These are phyloP conservation scores for Archivesica marissinica DNA, from an alignment of 1,140 invertebrate species.

Conservation along the genomic window DNA sequence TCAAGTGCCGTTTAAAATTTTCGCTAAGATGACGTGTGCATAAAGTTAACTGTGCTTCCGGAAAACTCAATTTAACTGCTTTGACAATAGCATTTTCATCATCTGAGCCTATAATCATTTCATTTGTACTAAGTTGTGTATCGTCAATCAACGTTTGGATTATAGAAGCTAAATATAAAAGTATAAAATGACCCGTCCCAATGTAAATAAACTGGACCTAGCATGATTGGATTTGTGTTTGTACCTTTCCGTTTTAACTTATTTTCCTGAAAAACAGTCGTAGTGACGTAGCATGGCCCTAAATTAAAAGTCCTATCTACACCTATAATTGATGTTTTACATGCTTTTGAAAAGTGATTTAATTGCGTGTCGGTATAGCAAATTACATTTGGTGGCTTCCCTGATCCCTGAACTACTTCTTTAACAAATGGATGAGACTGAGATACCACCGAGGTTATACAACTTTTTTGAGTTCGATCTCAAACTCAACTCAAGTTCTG, in stretches of 20 bases:
- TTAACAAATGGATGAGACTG: constrained; percentile 20
- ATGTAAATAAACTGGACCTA: constrained; percentile 46
- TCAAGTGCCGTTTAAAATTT: constrained; percentile 26
- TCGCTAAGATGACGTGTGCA: constrained; percentile 35
- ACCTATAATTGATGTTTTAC: constrained; percentile 15
- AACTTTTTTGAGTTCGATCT: too few relatives aligned
- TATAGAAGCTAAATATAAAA: neutral
- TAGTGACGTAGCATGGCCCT: constrained; percentile 21
- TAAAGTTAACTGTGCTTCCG: neutral
- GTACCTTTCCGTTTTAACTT: constrained; percentile 1
- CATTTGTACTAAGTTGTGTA: neutral
- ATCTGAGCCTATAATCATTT: constrained; percentile 24
- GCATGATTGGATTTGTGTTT: neutral
- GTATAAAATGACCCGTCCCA: constrained; percentile 38
- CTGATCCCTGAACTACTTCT: constrained; percentile 21
- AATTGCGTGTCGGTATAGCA: constrained; percentile 33
- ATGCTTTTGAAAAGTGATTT: constrained; percentile 8
- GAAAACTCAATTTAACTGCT: constrained; percentile 1
- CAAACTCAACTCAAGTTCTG: too few relatives aligned
- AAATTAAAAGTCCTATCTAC: constrained; percentile 47
- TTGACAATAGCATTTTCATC: constrained; percentile 49
- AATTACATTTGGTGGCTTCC: constrained; percentile 26
- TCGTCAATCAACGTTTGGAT: neutral
- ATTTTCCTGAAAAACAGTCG: constrained; percentile 8
- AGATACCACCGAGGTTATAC: too few relatives aligned